These are phyloP conservation scores for Callipepla squamata DNA, from an alignment of 2,113 vertebrate species.

Conservation along the genomic window DNA sequence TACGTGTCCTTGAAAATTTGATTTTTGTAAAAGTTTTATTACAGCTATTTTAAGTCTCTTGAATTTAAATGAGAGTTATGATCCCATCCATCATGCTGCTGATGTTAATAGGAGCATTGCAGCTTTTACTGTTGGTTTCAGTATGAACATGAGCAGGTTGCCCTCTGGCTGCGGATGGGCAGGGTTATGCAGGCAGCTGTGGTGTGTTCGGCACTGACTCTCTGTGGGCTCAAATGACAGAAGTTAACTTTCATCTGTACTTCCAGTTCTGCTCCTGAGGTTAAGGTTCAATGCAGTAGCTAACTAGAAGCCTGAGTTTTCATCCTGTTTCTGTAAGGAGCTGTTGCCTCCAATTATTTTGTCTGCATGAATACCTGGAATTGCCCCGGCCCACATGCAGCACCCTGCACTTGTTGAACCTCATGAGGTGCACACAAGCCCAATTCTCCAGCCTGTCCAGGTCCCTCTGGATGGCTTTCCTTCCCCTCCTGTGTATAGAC, in stretches of 20 bases:
- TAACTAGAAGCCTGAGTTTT: background rate
- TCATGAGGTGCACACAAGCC: too few relatives aligned
- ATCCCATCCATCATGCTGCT: slow-evolving; percentile 10
- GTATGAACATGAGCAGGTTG: background rate
- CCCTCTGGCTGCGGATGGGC: slow-evolving; percentile 1
- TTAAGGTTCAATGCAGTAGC: background rate
- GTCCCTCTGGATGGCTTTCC: too few relatives aligned
- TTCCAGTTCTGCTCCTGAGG: background rate
- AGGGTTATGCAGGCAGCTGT: background rate
- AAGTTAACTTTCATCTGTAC: background rate
- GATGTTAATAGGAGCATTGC: background rate
- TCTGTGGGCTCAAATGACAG: background rate
- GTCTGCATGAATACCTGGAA: too few relatives aligned
- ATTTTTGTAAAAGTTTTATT: slow-evolving; percentile 48
- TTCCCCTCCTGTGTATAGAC: too few relatives aligned
- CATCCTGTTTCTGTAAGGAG: background rate
- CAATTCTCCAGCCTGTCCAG: too few relatives aligned
- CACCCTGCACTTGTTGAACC: too few relatives aligned
- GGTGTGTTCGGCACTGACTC: accelerated
- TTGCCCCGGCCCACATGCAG: too few relatives aligned
- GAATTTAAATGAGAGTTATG: slow-evolving; percentile 35
- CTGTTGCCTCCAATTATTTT: background rate
- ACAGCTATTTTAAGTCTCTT: slow-evolving; percentile 31
- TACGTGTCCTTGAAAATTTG: background rate
- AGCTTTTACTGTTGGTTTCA: background rate